Conservation (phyloP, 1,140 invertebrate genomes). For the Drosophila sulfurigaster region DNA sequence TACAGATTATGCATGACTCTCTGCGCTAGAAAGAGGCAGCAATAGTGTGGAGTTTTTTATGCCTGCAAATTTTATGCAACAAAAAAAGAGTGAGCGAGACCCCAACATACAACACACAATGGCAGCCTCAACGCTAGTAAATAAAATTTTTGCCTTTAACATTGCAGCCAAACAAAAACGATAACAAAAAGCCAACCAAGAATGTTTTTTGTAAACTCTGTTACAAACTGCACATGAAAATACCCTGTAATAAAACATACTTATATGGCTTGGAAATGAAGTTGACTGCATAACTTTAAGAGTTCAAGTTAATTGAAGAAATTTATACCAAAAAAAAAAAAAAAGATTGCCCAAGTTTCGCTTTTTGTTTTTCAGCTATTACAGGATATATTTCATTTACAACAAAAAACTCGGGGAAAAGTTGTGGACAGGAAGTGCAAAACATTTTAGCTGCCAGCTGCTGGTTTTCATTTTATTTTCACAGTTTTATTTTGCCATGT, state of each 20-base stretch:
- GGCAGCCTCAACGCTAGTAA: slow-evolving; percentile 57
- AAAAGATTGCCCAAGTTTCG: background rate
- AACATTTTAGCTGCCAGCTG: slow-evolving; percentile 53
- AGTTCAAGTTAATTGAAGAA: slow-evolving; percentile 3
- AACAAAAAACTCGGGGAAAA: background rate
- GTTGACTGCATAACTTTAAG: background rate
- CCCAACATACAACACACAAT: slow-evolving; percentile 13
- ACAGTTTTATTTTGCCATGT: background rate
- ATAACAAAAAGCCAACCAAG: slow-evolving; percentile 7
- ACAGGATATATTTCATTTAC: background rate
- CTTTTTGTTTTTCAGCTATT: background rate
- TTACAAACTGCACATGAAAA: background rate
- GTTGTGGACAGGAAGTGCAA: slow-evolving; percentile 38
- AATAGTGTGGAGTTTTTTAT: slow-evolving; percentile 5
- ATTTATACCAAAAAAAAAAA: background rate
- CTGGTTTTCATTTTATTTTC: slow-evolving; percentile 19
- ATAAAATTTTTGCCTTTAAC: slow-evolving; percentile 66
- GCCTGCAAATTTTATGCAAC: slow-evolving; percentile 70
- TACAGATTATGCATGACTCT: slow-evolving; percentile 5
- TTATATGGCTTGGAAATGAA: background rate
- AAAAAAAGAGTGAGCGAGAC: slow-evolving; percentile 26
- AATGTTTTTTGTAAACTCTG: background rate
- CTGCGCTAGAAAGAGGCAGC: background rate
- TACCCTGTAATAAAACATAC: slow-evolving; percentile 19
- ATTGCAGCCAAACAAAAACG: slow-evolving; percentile 31